Base-by-base conservation (phyloP, 2,113 vertebrate genomes). In the Neopipo cinnamomea region DNA sequence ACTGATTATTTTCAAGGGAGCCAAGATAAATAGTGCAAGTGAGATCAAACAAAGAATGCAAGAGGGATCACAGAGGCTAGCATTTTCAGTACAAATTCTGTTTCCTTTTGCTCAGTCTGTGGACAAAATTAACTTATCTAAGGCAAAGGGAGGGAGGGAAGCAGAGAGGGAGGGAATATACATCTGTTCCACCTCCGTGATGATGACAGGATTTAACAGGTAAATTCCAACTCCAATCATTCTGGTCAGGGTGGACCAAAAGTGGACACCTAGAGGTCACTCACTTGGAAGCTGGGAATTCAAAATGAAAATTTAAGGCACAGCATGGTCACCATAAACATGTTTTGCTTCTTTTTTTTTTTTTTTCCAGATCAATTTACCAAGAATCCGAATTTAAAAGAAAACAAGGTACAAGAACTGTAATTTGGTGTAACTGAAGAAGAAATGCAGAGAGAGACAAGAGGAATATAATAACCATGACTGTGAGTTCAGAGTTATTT, bases 151-250 rank as follows among this genome's bases (percentile, higher is more conserved):
- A 71, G 18, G 20, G 11, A 59, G 22, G 17, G 9, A n/a, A 37
- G 52, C 9, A 62, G 21, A 30, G 50, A 71, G 23, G 22, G 11
- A 35, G 4, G 10, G 18, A 61, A 89, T 11, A 25, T 18, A 42
- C 9, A n/a, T 33, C 20, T 80, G 6, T 20, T 76, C 2, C 8
- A 67, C 9, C 28, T 91, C 24, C 2, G 1, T 0, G 0, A 3
- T 74, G 12, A 9, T 41, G 27, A 41, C 9, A 22, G 9, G 5
- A 49, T 6, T 46, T 59, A 66, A 66, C 2, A 21, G 19, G 8
- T 53, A 49, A 65, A 53, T 84, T 52, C 19, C 0, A 0, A 14
- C 35, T 85, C 20, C 6, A 19, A 6, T 89, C 1, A 0, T 22
- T 65, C 30, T 55, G 15, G 7, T 44, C 23, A 1, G 17, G 44